phyloP scores from a whole-genome alignment of 2,888 invertebrate species.

The Lasioglossum zephyrum region DNA sequence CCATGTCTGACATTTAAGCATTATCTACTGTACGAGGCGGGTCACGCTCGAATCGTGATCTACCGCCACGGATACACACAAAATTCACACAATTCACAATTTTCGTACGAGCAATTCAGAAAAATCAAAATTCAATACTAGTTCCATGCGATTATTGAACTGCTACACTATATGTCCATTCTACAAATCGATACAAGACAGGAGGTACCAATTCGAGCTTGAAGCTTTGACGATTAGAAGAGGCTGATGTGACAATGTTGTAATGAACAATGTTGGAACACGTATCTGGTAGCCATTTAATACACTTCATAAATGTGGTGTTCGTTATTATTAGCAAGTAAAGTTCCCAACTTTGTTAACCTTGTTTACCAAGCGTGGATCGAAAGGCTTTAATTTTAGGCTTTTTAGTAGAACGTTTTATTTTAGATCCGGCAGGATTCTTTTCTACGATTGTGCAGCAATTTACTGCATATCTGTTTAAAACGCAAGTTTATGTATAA shows the following conservation, averaged over 20 bases:
- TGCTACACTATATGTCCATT: neutral
- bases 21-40: conserved; percentile 48
- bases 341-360: neutral
- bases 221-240: neutral
- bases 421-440: neutral
- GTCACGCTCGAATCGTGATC: conserved; percentile 23
- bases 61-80: neutral
- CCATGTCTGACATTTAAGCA: conserved; percentile 48
- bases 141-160: neutral
- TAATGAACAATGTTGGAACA: neutral
- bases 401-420: neutral
- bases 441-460: neutral
- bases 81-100: neutral
- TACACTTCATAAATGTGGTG: neutral
- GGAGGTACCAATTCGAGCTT: neutral
- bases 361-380: neutral
- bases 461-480: neutral
- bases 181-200: neutral
- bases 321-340: neutral
- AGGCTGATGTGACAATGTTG: neutral
- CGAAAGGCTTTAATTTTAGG: neutral
- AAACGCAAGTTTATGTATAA: neutral
- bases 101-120: neutral
- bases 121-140: neutral
- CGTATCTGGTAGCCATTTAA: neutral